Conservation (phyloP, 2,888 invertebrate species). For the Spicauda simplicius region DNA sequence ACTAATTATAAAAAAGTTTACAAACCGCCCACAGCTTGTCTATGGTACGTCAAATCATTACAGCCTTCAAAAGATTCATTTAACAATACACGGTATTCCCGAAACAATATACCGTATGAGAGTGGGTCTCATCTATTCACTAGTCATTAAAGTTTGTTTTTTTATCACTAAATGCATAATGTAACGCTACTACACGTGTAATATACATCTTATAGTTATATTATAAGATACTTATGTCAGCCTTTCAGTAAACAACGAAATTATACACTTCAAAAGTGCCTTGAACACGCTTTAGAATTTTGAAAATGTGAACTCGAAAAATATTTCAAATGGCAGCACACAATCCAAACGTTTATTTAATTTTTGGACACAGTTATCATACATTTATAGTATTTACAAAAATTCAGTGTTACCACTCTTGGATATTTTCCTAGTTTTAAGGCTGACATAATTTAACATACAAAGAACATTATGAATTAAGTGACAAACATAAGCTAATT, state of each 20-base stretch:
- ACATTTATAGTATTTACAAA: slow-evolving; percentile 9
- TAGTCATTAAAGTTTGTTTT: slow-evolving; percentile 68
- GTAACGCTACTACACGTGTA: slow-evolving; percentile 75
- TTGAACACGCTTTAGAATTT: slow-evolving; percentile 23
- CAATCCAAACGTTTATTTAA: slow-evolving; percentile 28
- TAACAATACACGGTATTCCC: slow-evolving; percentile 50
- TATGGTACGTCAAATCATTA: slow-evolving; percentile 7
- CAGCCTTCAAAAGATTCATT: slow-evolving; percentile 36
- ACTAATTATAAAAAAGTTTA: slow-evolving; percentile 35
- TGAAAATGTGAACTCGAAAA: slow-evolving; percentile 35
- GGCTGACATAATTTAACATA: slow-evolving; percentile 63
- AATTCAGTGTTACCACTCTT: neutral
- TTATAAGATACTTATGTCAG: slow-evolving; percentile 73
- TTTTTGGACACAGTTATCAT: slow-evolving; percentile 1
- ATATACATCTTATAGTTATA: slow-evolving; percentile 74
- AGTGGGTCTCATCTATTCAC: slow-evolving; percentile 61
- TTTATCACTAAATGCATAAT: slow-evolving; percentile 76
- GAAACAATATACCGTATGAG: slow-evolving; percentile 44
- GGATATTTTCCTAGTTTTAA: slow-evolving; percentile 25
- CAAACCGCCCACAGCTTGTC: slow-evolving; percentile 9
- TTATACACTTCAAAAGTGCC: slow-evolving; percentile 19
- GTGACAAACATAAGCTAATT: slow-evolving; percentile 73
- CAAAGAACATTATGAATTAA: slow-evolving; percentile 71
- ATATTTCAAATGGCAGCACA: slow-evolving; percentile 43
- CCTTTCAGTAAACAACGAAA: slow-evolving; percentile 48